Evolutionary conservation across 1,140 invertebrate species (phyloP).

Genomic region (Trachelipus rathkii): DNA sequence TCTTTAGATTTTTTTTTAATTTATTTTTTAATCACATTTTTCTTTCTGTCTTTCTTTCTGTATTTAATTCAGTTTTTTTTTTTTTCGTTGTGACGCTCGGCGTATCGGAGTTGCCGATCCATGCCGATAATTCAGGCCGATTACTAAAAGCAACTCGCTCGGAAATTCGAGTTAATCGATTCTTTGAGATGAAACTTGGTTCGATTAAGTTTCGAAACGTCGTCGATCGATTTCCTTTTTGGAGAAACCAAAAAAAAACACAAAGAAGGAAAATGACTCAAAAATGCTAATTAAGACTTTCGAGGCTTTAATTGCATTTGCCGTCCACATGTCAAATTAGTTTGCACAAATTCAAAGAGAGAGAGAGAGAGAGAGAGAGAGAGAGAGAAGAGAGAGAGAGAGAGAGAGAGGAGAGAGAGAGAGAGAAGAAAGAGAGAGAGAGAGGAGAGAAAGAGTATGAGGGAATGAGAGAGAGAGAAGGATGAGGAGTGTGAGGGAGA

Average conservation of each 20-base stretch:
- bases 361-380: too few relatives aligned
- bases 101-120: neutral
- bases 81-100: neutral
- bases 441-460: too few relatives aligned
- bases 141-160: neutral
- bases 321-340: neutral
- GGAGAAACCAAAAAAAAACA: neutral
- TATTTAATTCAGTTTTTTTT: neutral
- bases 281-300: conserved; percentile 8
- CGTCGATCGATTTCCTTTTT: neutral
- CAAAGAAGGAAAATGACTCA: neutral
- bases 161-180: conserved; percentile 10
- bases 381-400: too few relatives aligned
- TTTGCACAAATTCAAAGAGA: too few relatives aligned
- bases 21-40: neutral
- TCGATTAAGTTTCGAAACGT: conserved; percentile 1
- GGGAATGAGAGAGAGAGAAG: too few relatives aligned
- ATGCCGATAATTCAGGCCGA: neutral
- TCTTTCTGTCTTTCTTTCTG: neutral
- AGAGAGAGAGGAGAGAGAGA: too few relatives aligned
- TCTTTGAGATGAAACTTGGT: neutral
- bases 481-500: too few relatives aligned
- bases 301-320: neutral
- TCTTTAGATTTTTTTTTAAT: conserved; percentile 1
- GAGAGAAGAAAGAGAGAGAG: too few relatives aligned